phyloP scores from a whole-genome alignment of 2,888 invertebrate species.

The Rhorus exstirpatorius region DNA sequence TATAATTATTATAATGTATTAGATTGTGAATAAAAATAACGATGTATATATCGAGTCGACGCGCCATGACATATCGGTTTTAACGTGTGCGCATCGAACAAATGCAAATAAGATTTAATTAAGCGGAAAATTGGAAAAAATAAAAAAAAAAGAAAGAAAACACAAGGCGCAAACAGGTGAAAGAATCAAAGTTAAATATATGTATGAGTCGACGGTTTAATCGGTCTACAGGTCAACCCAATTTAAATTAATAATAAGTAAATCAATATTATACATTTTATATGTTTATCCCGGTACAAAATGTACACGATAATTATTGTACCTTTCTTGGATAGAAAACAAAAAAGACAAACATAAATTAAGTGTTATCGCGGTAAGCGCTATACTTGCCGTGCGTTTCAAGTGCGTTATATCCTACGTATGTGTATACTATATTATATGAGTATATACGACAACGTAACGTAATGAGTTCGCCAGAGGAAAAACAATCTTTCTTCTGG shows the following conservation, averaged over 20 bases:
- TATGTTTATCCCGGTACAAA: constrained; percentile 80
- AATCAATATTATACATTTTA: too few species aligned
- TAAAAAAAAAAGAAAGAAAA: background rate
- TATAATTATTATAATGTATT: too few species aligned
- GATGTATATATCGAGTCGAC: constrained; percentile 22
- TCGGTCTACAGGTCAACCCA: background rate
- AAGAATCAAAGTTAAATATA: constrained; percentile 47
- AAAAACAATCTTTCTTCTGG: constrained; percentile 14
- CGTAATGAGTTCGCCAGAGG: constrained; percentile 4
- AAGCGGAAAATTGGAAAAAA: constrained; percentile 47
- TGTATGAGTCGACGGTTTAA: background rate
- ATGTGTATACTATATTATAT: too few species aligned
- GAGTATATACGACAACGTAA: constrained; percentile 4
- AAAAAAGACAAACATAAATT: constrained; percentile 27
- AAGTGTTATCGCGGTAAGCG: constrained; percentile 52
- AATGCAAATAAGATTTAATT: too few species aligned
- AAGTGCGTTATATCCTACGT: too few species aligned
- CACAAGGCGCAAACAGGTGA: constrained; percentile 5
- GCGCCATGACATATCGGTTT: constrained; percentile 34
- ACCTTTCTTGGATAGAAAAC: constrained; percentile 15
- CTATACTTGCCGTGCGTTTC: constrained; percentile 21
- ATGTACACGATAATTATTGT: constrained; percentile 71
- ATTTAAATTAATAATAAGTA: constrained; percentile 23
- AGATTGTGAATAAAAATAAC: too few species aligned
- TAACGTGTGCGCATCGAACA: constrained; percentile 34